Evolutionary conservation across 2,113 vertebrate genomes (phyloP).

Genomic region (Eurypyga helias): DNA sequence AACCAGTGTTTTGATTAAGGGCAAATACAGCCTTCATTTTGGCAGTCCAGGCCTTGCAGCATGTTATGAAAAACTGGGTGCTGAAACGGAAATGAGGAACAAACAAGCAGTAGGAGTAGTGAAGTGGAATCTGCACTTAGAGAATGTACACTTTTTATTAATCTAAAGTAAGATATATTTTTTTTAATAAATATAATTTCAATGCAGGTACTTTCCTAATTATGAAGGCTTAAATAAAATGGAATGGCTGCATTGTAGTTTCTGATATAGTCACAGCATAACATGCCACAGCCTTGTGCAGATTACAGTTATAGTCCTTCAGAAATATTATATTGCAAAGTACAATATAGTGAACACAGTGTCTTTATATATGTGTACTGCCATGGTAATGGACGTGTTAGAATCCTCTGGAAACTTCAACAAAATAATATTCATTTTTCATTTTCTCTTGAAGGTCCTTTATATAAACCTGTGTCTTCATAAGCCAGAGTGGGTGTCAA

Average conservation of each 20-base stretch:
- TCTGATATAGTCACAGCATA: neutral
- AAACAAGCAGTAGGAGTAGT: neutral
- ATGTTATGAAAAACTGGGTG: neutral
- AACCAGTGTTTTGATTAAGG: neutral
- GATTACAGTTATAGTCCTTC: neutral
- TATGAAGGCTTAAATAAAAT: slow-evolving; percentile 11
- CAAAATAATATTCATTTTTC: neutral
- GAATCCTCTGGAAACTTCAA: neutral
- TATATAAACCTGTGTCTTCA: slow-evolving; percentile 55
- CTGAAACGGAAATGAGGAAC: neutral
- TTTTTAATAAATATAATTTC: slow-evolving; percentile 5
- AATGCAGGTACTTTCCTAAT: neutral
- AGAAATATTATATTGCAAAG: neutral
- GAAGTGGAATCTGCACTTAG: neutral
- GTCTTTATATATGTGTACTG: neutral
- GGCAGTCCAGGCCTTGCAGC: neutral
- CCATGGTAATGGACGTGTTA: neutral
- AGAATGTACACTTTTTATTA: slow-evolving; percentile 14
- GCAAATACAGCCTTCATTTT: neutral
- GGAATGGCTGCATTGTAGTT: neutral
- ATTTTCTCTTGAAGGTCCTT: slow-evolving; percentile 48
- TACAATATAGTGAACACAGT: neutral
- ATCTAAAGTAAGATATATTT: neutral
- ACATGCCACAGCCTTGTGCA: neutral
- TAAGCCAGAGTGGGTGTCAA: slow-evolving; percentile 58